These are phyloP conservation scores for Acromyrmex echinatior DNA, from an alignment of 1,140 invertebrate genomes.

Conservation along the genomic window DNA sequence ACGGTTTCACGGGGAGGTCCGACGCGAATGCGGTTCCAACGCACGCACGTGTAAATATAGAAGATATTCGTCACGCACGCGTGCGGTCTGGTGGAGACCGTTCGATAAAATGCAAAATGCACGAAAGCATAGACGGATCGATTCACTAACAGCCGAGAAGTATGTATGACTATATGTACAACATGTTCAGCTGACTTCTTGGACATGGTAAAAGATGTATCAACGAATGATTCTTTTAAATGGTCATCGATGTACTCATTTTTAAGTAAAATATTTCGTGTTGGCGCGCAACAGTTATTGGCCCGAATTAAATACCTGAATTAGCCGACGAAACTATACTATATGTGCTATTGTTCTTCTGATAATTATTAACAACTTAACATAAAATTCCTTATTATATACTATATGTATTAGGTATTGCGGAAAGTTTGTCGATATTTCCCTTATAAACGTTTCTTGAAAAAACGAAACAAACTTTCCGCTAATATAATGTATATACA, in stretches of 20 bases:
- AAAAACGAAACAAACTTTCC: too few relatives aligned
- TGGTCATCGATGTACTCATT: not conserved
- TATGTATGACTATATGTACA: not conserved
- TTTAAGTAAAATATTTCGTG: not conserved
- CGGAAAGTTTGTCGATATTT: too few relatives aligned
- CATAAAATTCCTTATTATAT: not conserved
- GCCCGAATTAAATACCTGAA: not conserved
- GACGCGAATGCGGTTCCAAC: conserved; percentile 4
- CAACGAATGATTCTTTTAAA: not conserved
- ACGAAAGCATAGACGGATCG: conserved; percentile 57
- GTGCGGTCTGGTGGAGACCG: not conserved
- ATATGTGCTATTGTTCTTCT: not conserved
- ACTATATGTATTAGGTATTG: too few relatives aligned
- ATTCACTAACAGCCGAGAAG: conserved; percentile 26
- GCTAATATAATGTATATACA: not conserved
- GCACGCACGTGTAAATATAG: conserved; percentile 46
- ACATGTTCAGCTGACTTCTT: conserved; percentile 9
- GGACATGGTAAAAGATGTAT: conserved; percentile 3
- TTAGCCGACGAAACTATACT: not conserved
- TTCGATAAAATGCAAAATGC: conserved; percentile 54
- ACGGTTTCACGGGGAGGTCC: conserved; percentile 27
- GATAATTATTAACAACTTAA: not conserved
- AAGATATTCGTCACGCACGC: conserved; percentile 10
- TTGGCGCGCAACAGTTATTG: not conserved
- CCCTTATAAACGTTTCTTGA: too few relatives aligned